Base-by-base conservation (phyloP, 1,140 invertebrate genomes). In the Thalassaphorura encarpata region DNA sequence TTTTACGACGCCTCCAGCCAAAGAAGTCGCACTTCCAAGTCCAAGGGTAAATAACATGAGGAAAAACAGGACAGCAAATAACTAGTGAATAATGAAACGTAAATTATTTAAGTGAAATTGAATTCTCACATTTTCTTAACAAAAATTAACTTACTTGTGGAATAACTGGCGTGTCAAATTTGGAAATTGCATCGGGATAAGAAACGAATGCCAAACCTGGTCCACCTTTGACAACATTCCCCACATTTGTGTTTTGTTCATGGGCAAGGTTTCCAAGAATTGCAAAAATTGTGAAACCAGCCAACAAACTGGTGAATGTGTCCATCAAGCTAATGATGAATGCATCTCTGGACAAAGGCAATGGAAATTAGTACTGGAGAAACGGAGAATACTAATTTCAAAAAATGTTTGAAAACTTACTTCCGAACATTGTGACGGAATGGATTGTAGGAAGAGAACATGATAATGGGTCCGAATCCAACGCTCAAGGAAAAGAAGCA, bases 131-230 rank as follows among this genome's bases (percentile, higher is more conserved):
- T n/a, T n/a, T n/a, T 11, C 33, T 11, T 36, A n/a, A 36, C 8
- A 36, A 36, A 36, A 11, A 45, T 45, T 8, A 19, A 11, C 18
- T 36, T 72, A 84, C 82, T 74, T 87, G 85, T 1, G 86, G 86
- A 47, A 84, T 70, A n/a, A n/a, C n/a, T n/a, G n/a, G n/a, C 23
- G 77, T 68, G 4, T 80, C 78, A 62, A 91, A 86, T 69, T 88
- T 86, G 4, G 85, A 78, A 42, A 94, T 85, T 0, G 89, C 89
- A 66, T 89, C 87, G 0, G 90, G 89, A 71, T 94, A 95, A 0
- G 87, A 89, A 26, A 92, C 78, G 60, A 77, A 77, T 2, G 71
- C 71, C 11, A 90, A 70, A 5, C 85, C 84, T 39, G 83, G 78
- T 2, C 86, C 78, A 1, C 84, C 85, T 45, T 76, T 73, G 0